phyloP scores from a whole-genome alignment of 2,888 invertebrate genomes.

The Plebejus argus region DNA sequence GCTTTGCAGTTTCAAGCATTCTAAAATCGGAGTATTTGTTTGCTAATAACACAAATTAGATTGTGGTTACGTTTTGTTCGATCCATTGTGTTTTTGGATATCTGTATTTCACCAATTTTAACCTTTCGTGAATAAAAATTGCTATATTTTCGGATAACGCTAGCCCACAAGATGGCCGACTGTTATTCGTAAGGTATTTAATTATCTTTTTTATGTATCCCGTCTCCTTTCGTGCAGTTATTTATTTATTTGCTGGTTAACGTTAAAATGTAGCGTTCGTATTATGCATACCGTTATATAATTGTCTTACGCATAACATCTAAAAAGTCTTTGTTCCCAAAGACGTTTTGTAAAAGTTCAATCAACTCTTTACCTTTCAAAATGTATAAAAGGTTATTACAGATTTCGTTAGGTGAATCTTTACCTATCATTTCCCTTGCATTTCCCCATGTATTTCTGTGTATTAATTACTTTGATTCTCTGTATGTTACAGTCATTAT shows the following conservation, averaged over 20 bases:
- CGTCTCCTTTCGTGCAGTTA: constrained; percentile 36
- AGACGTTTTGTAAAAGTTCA: constrained; percentile 32
- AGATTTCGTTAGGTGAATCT: background rate
- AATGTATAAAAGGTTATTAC: constrained; percentile 21
- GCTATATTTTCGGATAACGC: constrained; percentile 75
- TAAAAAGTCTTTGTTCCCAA: constrained; percentile 65
- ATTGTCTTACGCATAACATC: constrained; percentile 39
- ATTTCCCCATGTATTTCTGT: background rate
- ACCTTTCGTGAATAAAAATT: constrained; percentile 60
- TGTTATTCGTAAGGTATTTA: constrained; percentile 78
- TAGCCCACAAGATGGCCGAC: constrained; percentile 80
- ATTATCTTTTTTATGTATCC: constrained; percentile 58
- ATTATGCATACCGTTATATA: constrained; percentile 43
- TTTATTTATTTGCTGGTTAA: constrained; percentile 38
- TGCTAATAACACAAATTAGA: constrained; percentile 52
- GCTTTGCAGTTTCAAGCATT: constrained; percentile 66
- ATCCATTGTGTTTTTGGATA: constrained; percentile 51
- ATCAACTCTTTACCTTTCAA: constrained; percentile 15
- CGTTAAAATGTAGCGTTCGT: constrained; percentile 44
- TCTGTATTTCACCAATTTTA: constrained; percentile 52
- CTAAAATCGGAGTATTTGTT: constrained; percentile 54
- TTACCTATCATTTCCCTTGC: background rate
- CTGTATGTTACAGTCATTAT: background rate
- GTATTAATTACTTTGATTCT: background rate
- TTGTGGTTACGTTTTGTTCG: constrained; percentile 52